These are phyloP conservation scores for Criorhina ranunculi DNA, from an alignment of 2,888 invertebrate genomes.

Conservation along the genomic window DNA sequence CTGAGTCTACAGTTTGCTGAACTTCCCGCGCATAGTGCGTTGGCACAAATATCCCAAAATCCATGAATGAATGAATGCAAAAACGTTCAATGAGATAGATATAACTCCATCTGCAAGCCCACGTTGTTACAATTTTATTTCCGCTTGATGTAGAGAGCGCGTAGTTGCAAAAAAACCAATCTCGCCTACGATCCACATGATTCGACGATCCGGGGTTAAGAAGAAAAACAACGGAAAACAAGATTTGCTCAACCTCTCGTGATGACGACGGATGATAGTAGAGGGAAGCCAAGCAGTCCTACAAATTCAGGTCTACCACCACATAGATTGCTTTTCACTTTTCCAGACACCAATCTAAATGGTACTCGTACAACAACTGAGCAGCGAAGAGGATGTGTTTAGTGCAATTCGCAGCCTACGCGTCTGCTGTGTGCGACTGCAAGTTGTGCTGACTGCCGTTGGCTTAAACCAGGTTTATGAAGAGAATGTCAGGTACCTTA, in stretches of 20 bases:
- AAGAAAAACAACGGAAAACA: conserved; percentile 13
- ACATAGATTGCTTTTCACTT: conserved; percentile 72
- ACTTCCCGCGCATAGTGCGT: conserved; percentile 46
- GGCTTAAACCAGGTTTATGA: conserved; percentile 21
- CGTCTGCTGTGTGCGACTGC: conserved; percentile 51
- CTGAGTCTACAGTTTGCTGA: conserved; percentile 25
- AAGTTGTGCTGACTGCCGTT: conserved; percentile 14
- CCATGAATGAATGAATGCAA: conserved; percentile 67
- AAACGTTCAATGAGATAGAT: conserved; percentile 47
- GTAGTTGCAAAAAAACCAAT: conserved; percentile 27
- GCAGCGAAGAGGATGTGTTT: conserved; percentile 59
- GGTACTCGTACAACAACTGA: conserved; percentile 17
- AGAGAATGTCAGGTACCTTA: conserved; percentile 53
- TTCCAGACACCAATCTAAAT: conserved; percentile 65
- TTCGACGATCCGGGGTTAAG: conserved; percentile 37
- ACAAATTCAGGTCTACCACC: conserved; percentile 55
- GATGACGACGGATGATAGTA: conserved; percentile 47
- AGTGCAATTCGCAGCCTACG: conserved; percentile 64
- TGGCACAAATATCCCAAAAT: conserved; percentile 63
- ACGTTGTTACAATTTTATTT: conserved; percentile 64
- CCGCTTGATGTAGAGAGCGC: conserved; percentile 53
- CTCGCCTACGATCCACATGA: conserved; percentile 63
- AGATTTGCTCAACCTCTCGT: conserved; percentile 33
- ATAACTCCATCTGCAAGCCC: conserved; percentile 55
- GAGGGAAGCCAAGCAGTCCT: conserved; percentile 55